Percentiles rank a stretch among this genome's conserved stretches.
These are phyloP conservation scores for Dendrolimus pini DNA, from an alignment of 2,888 invertebrate species.

Conservation along the genomic window DNA sequence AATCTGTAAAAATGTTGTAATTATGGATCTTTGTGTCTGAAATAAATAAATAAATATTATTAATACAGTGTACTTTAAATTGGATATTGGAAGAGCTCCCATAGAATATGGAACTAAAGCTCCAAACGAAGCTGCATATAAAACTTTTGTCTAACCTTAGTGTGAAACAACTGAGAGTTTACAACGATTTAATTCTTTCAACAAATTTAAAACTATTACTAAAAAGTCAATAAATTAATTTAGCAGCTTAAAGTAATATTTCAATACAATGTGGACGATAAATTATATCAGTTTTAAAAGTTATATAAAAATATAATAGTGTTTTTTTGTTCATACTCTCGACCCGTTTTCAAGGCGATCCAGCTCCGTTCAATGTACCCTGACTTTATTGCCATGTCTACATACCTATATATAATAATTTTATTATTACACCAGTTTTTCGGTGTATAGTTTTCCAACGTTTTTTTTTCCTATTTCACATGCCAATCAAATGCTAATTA, in stretches of 20 bases:
- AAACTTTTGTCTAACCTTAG: no score
- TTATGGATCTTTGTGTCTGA: no score
- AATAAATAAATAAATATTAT: no score
- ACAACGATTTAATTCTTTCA: no score
- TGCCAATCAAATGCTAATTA: slow-evolving; percentile 18
- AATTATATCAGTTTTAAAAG: neutral
- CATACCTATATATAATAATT: slow-evolving; percentile 26
- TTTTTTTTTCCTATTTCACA: slow-evolving; percentile 14
- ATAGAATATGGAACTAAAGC: no score
- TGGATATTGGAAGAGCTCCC: no score
- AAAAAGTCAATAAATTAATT: neutral
- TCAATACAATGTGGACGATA: no score
- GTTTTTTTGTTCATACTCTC: slow-evolving; percentile 6
- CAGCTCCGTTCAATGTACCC: slow-evolving; percentile 64
- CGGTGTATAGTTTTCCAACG: slow-evolving; percentile 20
- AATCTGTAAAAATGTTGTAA: no score
- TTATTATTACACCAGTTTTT: slow-evolving; percentile 24
- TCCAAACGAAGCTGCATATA: no score
- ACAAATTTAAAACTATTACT: slow-evolving; percentile 6
- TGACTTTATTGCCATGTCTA: slow-evolving; percentile 35
- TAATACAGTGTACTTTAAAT: no score
- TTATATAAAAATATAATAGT: neutral
- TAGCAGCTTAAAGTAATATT: no score
- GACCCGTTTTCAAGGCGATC: slow-evolving; percentile 62
- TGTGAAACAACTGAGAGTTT: no score